Evolutionary conservation across 2,113 vertebrate genomes (phyloP).

Genomic region (Sclerurus mexicanus): DNA sequence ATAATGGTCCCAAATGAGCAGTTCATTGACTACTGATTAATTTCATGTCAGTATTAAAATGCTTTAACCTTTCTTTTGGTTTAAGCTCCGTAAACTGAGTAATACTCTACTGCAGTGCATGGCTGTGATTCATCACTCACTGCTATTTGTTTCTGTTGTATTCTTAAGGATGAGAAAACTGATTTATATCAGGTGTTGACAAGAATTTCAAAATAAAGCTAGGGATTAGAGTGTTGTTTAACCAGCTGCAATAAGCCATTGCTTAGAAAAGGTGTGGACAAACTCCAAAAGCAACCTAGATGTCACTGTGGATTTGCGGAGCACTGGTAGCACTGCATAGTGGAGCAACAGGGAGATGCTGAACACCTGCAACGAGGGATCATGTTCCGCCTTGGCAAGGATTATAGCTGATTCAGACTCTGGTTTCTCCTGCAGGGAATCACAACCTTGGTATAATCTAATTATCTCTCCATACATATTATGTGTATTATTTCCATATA

Average conservation of each 20-base stretch:
- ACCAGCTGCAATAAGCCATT: not conserved
- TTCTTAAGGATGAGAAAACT: not conserved
- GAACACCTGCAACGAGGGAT: not conserved
- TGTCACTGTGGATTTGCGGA: not conserved
- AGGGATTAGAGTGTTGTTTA: slow-evolving; percentile 27
- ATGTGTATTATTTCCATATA: not conserved
- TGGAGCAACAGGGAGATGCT: not conserved
- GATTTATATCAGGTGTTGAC: not conserved
- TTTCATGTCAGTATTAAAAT: not conserved
- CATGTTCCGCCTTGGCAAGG: not conserved
- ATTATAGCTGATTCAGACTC: not conserved
- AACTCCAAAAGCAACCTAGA: slow-evolving; percentile 15
- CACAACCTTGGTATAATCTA: slow-evolving; percentile 7
- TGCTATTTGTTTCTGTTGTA: not conserved
- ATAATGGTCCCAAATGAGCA: not conserved
- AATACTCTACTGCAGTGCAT: not conserved
- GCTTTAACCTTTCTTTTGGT: not conserved
- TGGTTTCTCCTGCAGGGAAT: not conserved
- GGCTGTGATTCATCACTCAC: not conserved
- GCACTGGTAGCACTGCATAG: fast-evolving
- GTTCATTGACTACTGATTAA: not conserved
- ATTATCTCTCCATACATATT: not conserved
- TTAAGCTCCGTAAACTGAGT: not conserved
- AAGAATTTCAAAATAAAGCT: slow-evolving; percentile 20
- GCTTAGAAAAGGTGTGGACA: slow-evolving; percentile 22